phyloP scores from a whole-genome alignment of 2,113 vertebrate genomes.

The Hippopotamus amphibius region DNA sequence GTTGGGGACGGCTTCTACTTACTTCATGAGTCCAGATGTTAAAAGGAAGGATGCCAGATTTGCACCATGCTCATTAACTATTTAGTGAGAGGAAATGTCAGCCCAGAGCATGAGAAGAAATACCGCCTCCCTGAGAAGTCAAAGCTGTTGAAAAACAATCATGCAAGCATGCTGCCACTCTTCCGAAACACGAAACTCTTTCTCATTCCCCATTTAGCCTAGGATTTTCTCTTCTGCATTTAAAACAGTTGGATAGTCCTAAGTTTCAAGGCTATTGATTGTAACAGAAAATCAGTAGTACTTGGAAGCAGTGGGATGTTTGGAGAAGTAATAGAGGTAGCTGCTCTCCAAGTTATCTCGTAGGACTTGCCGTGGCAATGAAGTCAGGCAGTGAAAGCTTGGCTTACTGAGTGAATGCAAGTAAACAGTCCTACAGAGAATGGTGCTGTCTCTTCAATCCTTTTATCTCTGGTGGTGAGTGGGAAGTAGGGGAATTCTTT shows the following conservation, averaged over 20 bases:
- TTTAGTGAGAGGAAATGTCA: constrained; percentile 59
- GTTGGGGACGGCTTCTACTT: not conserved
- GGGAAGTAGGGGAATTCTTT: constrained; percentile 53
- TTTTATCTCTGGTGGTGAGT: constrained; percentile 66
- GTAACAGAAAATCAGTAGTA: constrained; percentile 82
- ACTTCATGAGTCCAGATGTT: constrained; percentile 52
- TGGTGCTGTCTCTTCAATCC: constrained; percentile 55
- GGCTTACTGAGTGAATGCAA: constrained; percentile 63
- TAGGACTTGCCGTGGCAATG: constrained; percentile 71
- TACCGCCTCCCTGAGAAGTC: not conserved
- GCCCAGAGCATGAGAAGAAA: constrained; percentile 5
- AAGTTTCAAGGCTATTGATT: constrained; percentile 77
- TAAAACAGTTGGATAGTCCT: constrained; percentile 69
- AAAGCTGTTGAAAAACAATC: constrained; percentile 34
- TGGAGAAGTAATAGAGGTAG: constrained; percentile 74
- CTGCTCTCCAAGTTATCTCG: constrained; percentile 72
- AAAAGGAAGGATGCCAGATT: constrained; percentile 24
- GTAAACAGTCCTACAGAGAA: constrained; percentile 65
- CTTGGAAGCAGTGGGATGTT: constrained; percentile 81
- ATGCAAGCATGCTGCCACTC: not conserved
- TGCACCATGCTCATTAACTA: not conserved
- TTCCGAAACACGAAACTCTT: not conserved
- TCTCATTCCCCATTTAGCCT: constrained; percentile 39
- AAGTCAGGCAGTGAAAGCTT: constrained; percentile 75
- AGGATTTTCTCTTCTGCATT: constrained; percentile 63